phyloP scores from a whole-genome alignment of 2,113 vertebrate species.

The Eidolon helvum region DNA sequence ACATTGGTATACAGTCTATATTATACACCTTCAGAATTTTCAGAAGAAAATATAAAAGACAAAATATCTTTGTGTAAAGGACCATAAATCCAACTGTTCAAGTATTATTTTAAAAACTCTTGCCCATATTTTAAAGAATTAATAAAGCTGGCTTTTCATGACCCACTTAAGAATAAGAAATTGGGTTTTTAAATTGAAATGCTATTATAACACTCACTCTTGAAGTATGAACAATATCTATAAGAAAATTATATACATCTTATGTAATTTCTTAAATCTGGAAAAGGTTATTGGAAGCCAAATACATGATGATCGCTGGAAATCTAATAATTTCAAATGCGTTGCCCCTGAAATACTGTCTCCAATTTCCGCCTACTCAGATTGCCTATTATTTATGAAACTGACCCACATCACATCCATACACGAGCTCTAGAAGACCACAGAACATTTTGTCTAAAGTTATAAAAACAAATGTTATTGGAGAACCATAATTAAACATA shows the following conservation, averaged over 20 bases:
- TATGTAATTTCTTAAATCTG: constrained; percentile 28
- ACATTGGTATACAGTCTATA: not conserved
- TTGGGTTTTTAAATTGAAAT: not conserved
- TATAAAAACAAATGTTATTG: constrained; percentile 11
- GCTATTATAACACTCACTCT: not conserved
- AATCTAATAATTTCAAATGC: constrained; percentile 25
- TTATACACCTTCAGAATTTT: no score
- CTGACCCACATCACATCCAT: not conserved
- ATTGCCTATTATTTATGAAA: constrained; percentile 26
- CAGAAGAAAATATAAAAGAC: not conserved
- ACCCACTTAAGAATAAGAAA: not conserved
- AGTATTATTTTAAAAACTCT: constrained; percentile 38
- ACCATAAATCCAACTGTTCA: not conserved
- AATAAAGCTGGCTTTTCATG: constrained; percentile 30
- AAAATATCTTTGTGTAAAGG: constrained; percentile 34
- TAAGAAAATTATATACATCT: not conserved
- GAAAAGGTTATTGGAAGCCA: constrained; percentile 10
- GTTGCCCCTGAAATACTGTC: not conserved
- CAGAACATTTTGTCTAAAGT: constrained; percentile 27
- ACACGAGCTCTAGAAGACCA: not conserved
- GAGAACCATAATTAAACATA: not conserved
- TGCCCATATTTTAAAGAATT: constrained; percentile 23
- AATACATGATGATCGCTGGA: not conserved
- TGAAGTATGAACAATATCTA: not conserved
- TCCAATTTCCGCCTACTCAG: not conserved